Percentiles rank a stretch among this genome's conserved stretches.
Conservation (phyloP, 2,113 vertebrate genomes). For the Cairina moschata region DNA sequence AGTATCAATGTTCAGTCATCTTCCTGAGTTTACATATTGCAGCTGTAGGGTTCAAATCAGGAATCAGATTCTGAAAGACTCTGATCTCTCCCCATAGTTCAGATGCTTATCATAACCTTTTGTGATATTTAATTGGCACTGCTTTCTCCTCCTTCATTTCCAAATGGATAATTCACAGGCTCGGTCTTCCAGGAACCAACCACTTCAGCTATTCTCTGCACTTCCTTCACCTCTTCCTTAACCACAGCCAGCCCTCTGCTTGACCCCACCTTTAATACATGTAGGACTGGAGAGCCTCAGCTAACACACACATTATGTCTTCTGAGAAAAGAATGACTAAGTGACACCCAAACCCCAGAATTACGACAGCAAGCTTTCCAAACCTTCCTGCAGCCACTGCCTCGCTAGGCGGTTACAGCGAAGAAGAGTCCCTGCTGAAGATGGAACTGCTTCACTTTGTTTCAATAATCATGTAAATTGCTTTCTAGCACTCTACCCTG, state of each 20-base stretch:
- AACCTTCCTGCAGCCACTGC: neutral
- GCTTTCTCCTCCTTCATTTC: constrained; percentile 33
- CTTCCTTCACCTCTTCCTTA: constrained; percentile 43
- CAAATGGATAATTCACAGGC: constrained; percentile 46
- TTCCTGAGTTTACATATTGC: constrained; percentile 8
- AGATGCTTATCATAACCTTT: constrained; percentile 20
- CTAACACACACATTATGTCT: neutral
- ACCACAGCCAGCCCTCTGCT: constrained; percentile 18
- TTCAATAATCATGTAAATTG: neutral
- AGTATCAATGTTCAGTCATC: constrained; percentile 24
- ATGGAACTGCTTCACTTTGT: neutral
- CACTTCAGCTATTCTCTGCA: constrained; percentile 24
- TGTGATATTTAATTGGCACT: constrained; percentile 47
- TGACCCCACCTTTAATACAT: constrained; percentile 30
- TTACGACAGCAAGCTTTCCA: neutral
- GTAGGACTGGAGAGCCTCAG: neutral
- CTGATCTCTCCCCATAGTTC: neutral
- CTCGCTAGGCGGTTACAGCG: neutral
- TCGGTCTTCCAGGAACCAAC: constrained; percentile 38
- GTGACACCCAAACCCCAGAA: neutral
- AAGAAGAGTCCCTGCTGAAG: neutral
- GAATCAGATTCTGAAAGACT: constrained; percentile 17
- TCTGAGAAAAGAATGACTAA: neutral
- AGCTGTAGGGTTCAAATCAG: constrained; percentile 17
- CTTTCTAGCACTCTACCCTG: neutral